phyloP scores from a whole-genome alignment of 2,888 invertebrate genomes.

The Megalurothrips usitatus region DNA sequence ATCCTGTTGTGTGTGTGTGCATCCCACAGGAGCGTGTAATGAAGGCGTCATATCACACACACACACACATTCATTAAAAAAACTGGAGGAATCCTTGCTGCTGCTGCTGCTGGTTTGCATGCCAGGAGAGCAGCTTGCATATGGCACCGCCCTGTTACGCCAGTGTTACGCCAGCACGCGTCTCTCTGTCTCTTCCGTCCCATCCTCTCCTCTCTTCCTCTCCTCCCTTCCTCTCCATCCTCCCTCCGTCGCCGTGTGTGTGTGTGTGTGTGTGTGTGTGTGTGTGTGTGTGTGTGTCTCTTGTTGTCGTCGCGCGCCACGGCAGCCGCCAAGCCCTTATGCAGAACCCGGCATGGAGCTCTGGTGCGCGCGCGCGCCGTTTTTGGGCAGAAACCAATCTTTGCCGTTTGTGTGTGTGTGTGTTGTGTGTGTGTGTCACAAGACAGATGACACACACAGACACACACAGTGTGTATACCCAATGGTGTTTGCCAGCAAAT shows the following conservation, averaged over 20 bases:
- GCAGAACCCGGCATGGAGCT: neutral
- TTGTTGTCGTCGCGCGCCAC: too few relatives aligned
- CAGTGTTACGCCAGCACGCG: too few relatives aligned
- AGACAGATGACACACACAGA: neutral
- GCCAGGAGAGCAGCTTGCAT: too few relatives aligned
- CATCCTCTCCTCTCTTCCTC: too few relatives aligned
- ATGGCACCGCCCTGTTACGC: too few relatives aligned
- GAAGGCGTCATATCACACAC: neutral
- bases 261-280: too few relatives aligned
- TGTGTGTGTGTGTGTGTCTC: too few relatives aligned
- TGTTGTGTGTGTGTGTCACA: neutral
- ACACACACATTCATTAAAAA: neutral
- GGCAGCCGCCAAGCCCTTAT: neutral
- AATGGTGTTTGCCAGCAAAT: too few relatives aligned
- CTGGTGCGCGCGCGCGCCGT: neutral
- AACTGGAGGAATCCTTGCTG: neutral
- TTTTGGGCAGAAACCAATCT: neutral
- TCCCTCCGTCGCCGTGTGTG: too few relatives aligned
- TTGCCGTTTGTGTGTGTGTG: neutral
- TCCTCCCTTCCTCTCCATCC: too few relatives aligned
- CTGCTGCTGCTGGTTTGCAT: neutral
- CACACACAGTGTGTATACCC: too few relatives aligned
- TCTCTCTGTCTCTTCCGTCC: too few relatives aligned
- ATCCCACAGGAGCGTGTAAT: neutral
- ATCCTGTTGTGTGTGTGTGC: neutral